These are phyloP conservation scores for Charadrius vociferus DNA, from an alignment of 2,113 vertebrate species.

Conservation along the genomic window DNA sequence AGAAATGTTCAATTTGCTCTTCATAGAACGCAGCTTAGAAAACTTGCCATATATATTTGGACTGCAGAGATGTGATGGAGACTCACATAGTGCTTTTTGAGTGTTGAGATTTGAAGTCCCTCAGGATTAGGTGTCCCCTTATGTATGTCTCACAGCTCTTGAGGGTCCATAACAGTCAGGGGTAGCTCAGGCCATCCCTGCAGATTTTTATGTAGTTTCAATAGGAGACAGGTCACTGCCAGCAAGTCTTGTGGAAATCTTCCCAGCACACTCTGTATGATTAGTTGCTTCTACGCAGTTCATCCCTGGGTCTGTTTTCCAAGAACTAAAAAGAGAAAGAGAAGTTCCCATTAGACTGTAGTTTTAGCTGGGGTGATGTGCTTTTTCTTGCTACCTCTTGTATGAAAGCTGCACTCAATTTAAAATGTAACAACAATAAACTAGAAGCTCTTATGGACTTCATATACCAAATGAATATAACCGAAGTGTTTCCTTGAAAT, in stretches of 20 bases:
- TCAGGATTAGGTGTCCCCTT: neutral
- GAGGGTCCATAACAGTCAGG: accelerated
- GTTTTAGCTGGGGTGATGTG: neutral
- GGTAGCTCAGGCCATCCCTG: accelerated
- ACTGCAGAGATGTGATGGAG: neutral
- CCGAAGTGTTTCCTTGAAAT: neutral
- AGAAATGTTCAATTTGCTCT: neutral
- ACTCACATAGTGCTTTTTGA: neutral
- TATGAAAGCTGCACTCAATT: neutral
- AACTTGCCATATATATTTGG: neutral
- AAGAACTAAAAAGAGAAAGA: neutral
- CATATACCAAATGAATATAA: neutral
- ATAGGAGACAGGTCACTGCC: neutral
- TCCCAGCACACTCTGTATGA: neutral
- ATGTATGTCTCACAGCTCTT: neutral
- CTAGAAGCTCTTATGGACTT: neutral
- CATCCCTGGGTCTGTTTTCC: neutral
- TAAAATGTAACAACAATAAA: neutral
- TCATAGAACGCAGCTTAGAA: neutral
- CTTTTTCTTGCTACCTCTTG: neutral
- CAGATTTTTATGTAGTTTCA: neutral
- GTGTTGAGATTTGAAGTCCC: neutral
- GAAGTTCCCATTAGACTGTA: neutral
- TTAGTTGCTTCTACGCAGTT: neutral
- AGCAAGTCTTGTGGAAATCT: neutral